These are phyloP conservation scores for Drosophila miranda DNA, from an alignment of 1,140 invertebrate genomes.

Conservation along the genomic window DNA sequence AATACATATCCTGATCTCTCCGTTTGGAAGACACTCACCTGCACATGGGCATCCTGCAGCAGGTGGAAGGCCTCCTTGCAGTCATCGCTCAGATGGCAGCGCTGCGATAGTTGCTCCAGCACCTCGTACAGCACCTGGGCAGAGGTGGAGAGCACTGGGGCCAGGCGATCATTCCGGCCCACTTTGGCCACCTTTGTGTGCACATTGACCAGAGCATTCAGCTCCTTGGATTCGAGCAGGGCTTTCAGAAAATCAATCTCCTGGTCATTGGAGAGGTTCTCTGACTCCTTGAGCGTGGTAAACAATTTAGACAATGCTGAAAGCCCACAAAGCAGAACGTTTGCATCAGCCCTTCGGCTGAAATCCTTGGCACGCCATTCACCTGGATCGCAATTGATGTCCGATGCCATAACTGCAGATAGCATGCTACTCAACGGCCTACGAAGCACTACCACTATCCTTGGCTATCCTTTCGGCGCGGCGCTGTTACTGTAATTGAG, in stretches of 20 bases:
- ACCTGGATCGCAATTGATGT: conserved; percentile 87
- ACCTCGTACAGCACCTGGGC: conserved; percentile 90
- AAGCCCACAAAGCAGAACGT: conserved; percentile 11
- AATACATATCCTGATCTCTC: too few relatives aligned
- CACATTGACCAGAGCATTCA: conserved; percentile 94
- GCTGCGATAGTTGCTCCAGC: conserved; percentile 87
- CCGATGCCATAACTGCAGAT: conserved; percentile 85
- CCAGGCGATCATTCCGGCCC: conserved; percentile 91
- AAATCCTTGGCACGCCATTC: conserved; percentile 52
- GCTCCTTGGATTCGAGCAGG: conserved; percentile 92
- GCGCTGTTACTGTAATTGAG: conserved; percentile 43
- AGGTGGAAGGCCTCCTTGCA: conserved; percentile 91
- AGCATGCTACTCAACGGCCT: conserved; percentile 82
- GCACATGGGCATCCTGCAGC: conserved; percentile 92
- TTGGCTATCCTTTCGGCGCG: conserved; percentile 38
- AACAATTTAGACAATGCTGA: conserved; percentile 90
- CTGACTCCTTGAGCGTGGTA: conserved; percentile 89
- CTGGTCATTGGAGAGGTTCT: conserved; percentile 89
- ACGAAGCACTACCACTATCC: conserved; percentile 43
- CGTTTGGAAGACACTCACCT: conserved; percentile 84
- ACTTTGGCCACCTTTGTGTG: conserved; percentile 93
- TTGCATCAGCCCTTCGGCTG: background rate
- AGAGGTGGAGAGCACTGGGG: conserved; percentile 90
- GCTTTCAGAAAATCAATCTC: conserved; percentile 93
- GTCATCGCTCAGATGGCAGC: conserved; percentile 85